A percentile compares a stretch with the other conserved stretches of the same genome.
These are phyloP conservation scores for Callitettix versicolor DNA, from an alignment of 1,140 invertebrate genomes.

Conservation along the genomic window DNA sequence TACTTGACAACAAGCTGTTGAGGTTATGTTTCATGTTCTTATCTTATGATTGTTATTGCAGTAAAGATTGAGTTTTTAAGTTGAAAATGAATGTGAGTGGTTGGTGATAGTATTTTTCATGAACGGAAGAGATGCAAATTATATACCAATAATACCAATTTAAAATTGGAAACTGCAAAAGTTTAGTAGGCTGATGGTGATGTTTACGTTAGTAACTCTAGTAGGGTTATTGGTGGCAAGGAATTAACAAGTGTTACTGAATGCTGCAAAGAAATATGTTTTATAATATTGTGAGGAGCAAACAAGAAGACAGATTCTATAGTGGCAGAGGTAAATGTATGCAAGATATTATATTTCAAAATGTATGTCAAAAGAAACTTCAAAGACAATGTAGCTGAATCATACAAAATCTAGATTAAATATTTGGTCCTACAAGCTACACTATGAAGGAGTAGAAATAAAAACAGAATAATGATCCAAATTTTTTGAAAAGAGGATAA, in stretches of 20 bases:
- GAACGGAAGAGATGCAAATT: too few species aligned
- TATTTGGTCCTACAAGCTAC: background rate
- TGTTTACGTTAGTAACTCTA: too few species aligned
- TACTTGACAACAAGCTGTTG: too few species aligned
- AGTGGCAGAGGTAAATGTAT: background rate
- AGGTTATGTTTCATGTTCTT: too few species aligned
- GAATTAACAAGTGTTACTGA: background rate
- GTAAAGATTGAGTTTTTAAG: too few species aligned
- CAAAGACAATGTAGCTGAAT: background rate
- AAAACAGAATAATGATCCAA: background rate
- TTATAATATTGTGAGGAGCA: background rate
- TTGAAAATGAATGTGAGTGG: too few species aligned
- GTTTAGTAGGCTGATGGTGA: too few species aligned
- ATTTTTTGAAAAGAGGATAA: background rate
- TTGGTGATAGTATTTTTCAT: background rate
- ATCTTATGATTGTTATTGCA: too few species aligned
- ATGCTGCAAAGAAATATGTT: conserved; percentile 4
- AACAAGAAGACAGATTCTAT: background rate
- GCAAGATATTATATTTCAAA: background rate
- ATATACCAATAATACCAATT: too few species aligned
- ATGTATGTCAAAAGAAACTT: background rate
- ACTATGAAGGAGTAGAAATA: background rate
- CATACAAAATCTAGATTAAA: conserved; percentile 1
- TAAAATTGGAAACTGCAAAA: too few species aligned
- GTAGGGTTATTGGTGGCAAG: background rate